These are phyloP conservation scores for Ischnus inquisitorius DNA, from an alignment of 2,888 invertebrate species.

Conservation along the genomic window DNA sequence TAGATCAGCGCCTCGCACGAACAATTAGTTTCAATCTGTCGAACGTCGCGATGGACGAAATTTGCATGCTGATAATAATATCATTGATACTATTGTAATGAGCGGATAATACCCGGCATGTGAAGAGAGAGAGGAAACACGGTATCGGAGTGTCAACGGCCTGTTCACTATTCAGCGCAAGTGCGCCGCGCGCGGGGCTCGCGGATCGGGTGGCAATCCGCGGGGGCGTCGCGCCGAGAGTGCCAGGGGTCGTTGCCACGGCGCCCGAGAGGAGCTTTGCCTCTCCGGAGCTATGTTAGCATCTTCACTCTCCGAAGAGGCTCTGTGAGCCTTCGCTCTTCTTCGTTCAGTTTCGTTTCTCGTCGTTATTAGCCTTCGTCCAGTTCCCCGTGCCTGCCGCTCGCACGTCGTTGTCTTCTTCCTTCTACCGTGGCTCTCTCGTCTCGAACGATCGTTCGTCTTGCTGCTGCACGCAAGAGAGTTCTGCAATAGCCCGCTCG, in stretches of 20 bases:
- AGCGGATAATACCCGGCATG: slow-evolving; percentile 27
- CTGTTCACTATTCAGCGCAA: slow-evolving; percentile 83
- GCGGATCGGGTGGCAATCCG: slow-evolving; percentile 72
- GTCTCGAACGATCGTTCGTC: slow-evolving; percentile 1
- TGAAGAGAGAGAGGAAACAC: slow-evolving; percentile 7
- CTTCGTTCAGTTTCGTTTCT: slow-evolving; percentile 44
- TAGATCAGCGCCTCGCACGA: not conserved
- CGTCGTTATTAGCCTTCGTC: slow-evolving; percentile 56
- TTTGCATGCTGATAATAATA: not conserved
- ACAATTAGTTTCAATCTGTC: not conserved
- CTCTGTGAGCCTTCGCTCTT: slow-evolving; percentile 28
- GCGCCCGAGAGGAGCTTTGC: slow-evolving; percentile 74
- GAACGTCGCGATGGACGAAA: not conserved
- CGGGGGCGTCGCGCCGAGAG: slow-evolving; percentile 77
- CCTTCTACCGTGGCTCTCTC: not conserved
- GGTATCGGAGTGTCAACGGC: slow-evolving; percentile 81
- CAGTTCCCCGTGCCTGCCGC: slow-evolving; percentile 53
- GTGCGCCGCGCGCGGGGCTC: slow-evolving; percentile 74
- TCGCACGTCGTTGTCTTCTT: slow-evolving; percentile 38
- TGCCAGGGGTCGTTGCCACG: slow-evolving; percentile 82
- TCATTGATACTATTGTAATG: slow-evolving; percentile 30
- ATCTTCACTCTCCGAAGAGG: slow-evolving; percentile 3
- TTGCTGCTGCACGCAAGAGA: slow-evolving; percentile 2
- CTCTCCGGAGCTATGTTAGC: slow-evolving; percentile 59
- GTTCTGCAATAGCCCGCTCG: not conserved